Base-by-base conservation (phyloP, 2,888 invertebrate genomes). In the Xestia sexstrigata region DNA sequence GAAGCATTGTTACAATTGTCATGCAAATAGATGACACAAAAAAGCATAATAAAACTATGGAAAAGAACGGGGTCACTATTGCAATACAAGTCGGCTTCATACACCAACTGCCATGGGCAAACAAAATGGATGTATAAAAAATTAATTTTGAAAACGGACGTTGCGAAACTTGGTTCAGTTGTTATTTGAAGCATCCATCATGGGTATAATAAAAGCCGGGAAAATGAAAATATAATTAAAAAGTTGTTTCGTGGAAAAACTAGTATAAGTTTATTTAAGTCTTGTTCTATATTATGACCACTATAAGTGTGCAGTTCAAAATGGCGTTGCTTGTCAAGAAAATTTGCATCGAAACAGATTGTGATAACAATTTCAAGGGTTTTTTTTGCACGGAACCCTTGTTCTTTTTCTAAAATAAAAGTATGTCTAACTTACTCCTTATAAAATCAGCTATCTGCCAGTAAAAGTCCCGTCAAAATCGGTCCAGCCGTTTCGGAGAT, bases 61-160 rank as follows among this genome's bases (percentile, higher is more conserved):
- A 74, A 65, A 75, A 77, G 75, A 87, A 87, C 39, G 76, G 76
- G 89, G 88, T 88, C 87, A 88, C 66, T 71, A 68, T 62, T 84
- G 81, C 83, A 68, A 77, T 73, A 81, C 69, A 72, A 72, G 52
- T 35, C 73, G 39, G 63, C 72, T 73, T 30, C 78, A 79, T 81
- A 62, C 58, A 49, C 84, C 88, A 88, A 70, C 86, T 88, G 88
- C 66, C 60, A 74, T 72, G 52, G 13, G 23, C 70, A 58, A 68
- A 67, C 68, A 76, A 70, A 79, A 81, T 74, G 80, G 52, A 47
- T 70, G 74, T 69, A 79, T 74, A 63, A 82, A 83, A 80, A 80
- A 85, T 80, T 78, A 84, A 83, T 83, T 80, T 84, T 72, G 74
- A 67, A 86, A 79, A 66, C 82, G 84, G 75, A 77, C 49, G 79